phyloP scores from a whole-genome alignment of 2,888 invertebrate genomes.

The Nephrotoma guestfalica region DNA sequence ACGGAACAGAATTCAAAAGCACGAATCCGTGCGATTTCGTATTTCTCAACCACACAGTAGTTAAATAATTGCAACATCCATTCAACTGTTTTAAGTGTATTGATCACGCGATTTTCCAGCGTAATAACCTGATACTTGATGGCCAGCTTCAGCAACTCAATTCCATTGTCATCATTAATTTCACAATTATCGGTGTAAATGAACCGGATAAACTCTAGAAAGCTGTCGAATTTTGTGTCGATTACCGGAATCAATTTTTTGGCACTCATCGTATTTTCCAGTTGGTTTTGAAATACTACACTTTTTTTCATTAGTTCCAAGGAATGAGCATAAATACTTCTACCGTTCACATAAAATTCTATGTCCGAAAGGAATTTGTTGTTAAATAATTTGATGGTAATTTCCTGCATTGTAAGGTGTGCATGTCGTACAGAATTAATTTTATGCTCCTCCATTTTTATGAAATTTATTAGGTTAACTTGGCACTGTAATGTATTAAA shows the following conservation, averaged over 20 bases:
- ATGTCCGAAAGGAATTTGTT: neutral
- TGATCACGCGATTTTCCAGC: neutral
- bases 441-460: neutral
- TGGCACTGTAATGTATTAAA: too few relatives aligned
- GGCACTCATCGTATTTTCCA: neutral
- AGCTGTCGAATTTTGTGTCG: neutral
- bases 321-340: neutral
- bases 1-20: neutral
- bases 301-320: neutral
- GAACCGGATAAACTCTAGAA: neutral
- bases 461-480: too few relatives aligned
- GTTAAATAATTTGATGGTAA: neutral
- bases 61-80: neutral
- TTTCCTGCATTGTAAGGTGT: neutral
- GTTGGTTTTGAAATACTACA: neutral
- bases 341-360: neutral
- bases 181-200: neutral
- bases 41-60: neutral
- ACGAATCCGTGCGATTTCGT: neutral
- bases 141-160: neutral
- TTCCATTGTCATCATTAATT: neutral
- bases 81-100: neutral
- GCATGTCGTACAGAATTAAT: neutral
- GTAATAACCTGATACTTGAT: neutral
- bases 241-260: neutral